Conservation (phyloP, 2,888 invertebrate genomes). For the Polyommatus icarus region DNA sequence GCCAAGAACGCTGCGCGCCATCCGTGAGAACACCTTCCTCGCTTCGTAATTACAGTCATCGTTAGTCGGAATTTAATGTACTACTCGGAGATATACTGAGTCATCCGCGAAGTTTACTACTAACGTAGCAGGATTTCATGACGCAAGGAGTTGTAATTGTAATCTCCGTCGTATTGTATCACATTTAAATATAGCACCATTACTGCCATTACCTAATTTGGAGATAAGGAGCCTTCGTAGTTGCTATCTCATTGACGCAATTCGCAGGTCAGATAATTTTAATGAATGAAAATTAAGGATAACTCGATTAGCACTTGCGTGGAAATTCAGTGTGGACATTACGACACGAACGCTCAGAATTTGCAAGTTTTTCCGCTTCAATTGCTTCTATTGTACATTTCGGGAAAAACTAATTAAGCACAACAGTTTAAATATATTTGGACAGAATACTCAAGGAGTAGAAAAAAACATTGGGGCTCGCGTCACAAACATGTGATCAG, state of each 20-base stretch:
- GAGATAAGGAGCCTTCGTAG: constrained; percentile 12
- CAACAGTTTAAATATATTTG: not conserved
- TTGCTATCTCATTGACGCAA: constrained; percentile 31
- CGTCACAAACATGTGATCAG: constrained; percentile 36
- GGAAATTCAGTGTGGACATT: constrained; percentile 28
- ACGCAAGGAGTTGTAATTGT: constrained; percentile 24
- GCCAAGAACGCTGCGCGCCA: constrained; percentile 60
- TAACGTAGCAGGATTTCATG: constrained; percentile 32
- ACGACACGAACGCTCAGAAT: not conserved
- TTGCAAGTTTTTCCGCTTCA: not conserved
- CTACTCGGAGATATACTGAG: not conserved
- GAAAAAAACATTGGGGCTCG: constrained; percentile 17
- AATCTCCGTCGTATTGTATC: not conserved
- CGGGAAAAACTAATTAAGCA: not conserved
- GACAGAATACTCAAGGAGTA: not conserved
- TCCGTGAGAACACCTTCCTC: constrained; percentile 64
- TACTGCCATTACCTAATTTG: not conserved
- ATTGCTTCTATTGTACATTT: not conserved
- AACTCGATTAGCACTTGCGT: constrained; percentile 36
- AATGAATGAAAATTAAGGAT: constrained; percentile 37
- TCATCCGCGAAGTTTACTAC: constrained; percentile 15
- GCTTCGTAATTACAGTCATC: constrained; percentile 51
- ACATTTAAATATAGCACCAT: constrained; percentile 13
- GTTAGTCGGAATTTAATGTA: constrained; percentile 45
- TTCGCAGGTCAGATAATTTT: constrained; percentile 36